phyloP scores from a whole-genome alignment of 2,888 invertebrate genomes.

The Cryptops parisi region DNA sequence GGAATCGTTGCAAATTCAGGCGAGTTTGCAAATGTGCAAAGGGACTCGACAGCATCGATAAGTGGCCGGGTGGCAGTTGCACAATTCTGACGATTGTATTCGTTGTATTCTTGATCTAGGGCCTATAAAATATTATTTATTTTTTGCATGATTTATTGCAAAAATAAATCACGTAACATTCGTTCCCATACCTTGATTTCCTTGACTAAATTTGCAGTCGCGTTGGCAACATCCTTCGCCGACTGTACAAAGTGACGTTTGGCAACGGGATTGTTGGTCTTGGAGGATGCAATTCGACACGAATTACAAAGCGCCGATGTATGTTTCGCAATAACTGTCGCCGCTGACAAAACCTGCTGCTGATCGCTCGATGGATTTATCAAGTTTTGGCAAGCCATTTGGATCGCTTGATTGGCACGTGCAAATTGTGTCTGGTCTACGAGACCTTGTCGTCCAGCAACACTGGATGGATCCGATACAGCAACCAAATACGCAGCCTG shows the following conservation, averaged over 20 bases:
- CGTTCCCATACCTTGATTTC: conserved; percentile 51
- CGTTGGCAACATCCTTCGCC: conserved; percentile 93
- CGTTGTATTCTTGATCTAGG: conserved; percentile 64
- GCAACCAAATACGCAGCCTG: conserved; percentile 84
- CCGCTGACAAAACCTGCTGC: conserved; percentile 69
- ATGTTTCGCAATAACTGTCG: conserved; percentile 89
- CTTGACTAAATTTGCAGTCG: conserved; percentile 83
- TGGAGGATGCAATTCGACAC: conserved; percentile 81
- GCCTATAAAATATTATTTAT: no score
- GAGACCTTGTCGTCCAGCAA: conserved; percentile 72
- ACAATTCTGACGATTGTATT: conserved; percentile 55
- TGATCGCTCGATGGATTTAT: conserved; percentile 55
- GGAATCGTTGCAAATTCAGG: conserved; percentile 88
- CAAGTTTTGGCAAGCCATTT: conserved; percentile 68
- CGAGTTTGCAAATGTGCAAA: conserved; percentile 83
- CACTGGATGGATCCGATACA: conserved; percentile 76
- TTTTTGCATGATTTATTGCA: conserved; percentile 12
- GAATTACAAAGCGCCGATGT: conserved; percentile 91
- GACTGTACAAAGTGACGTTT: conserved; percentile 95
- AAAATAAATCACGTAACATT: background rate
- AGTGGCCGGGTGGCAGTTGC: conserved; percentile 68
- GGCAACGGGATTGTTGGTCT: conserved; percentile 75
- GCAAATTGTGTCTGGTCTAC: conserved; percentile 79
- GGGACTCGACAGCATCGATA: conserved; percentile 73
- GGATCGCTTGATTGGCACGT: conserved; percentile 77